phyloP scores from a whole-genome alignment of 2,113 vertebrate genomes.

The Pelecanus crispus region DNA sequence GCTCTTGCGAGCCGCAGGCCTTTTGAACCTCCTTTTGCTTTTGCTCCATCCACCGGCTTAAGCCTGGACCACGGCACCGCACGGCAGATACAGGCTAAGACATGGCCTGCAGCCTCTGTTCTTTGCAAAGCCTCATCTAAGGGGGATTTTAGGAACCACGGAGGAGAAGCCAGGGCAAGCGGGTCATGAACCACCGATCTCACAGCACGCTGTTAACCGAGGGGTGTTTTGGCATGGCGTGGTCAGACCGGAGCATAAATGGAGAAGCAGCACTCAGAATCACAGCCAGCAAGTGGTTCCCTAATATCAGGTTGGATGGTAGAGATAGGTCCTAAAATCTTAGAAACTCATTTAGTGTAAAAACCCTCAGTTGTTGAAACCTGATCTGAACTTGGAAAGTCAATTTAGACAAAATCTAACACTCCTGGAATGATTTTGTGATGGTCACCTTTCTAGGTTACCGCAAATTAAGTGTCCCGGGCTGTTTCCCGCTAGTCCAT shows the following conservation, averaged over 20 bases:
- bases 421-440: neutral
- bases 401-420: neutral
- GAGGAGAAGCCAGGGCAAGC: neutral
- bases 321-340: neutral
- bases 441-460: neutral
- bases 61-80: fast-evolving
- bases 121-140: neutral
- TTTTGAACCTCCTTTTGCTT: neutral
- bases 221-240: fast-evolving
- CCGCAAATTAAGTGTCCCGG: neutral
- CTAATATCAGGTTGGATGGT: no score
- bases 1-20: neutral
- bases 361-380: neutral
- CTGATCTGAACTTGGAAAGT: neutral
- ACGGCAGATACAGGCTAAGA: neutral
- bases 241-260: neutral
- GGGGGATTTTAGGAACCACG: neutral
- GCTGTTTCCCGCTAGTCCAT: neutral
- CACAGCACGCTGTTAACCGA: fast-evolving
- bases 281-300: neutral
- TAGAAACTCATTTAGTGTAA: neutral
- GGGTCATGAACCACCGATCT: fast-evolving
- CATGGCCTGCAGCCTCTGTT: neutral
- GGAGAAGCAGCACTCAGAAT: no score
- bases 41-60: no score